Percentiles rank a stretch among this genome's conserved stretches.
phyloP scores from a whole-genome alignment of 37 sponge, comb jelly and placozoan genomes.

The Oopsacas minuta region DNA sequence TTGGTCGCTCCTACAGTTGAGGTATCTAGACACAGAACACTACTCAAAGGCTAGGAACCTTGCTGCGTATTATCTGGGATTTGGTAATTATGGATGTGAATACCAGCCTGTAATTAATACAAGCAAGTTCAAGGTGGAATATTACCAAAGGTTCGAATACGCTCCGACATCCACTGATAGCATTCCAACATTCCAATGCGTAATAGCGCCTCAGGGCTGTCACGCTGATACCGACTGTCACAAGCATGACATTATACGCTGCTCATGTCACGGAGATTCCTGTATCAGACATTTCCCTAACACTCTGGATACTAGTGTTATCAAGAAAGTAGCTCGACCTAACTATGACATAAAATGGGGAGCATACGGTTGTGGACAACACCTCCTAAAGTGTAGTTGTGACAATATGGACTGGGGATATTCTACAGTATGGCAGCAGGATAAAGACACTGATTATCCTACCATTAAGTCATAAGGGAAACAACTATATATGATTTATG shows the following conservation, averaged over 20 bases:
- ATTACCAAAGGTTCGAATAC: neutral
- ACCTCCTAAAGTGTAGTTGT: neutral
- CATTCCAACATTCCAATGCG: conserved; percentile 21
- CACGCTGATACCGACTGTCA: conserved; percentile 24
- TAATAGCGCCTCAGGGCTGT: conserved; percentile 23
- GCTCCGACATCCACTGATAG: neutral
- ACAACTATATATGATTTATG: too few relatives aligned
- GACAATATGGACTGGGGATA: neutral
- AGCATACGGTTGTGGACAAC: neutral
- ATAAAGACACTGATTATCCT: neutral
- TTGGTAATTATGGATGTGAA: conserved; percentile 14
- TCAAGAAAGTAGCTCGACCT: neutral
- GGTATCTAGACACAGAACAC: conserved; percentile 22
- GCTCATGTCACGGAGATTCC: conserved; percentile 24
- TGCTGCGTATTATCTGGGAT: conserved; percentile 25
- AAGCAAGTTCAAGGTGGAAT: neutral
- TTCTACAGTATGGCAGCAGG: neutral
- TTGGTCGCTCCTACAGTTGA: neutral
- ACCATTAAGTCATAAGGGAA: too few relatives aligned
- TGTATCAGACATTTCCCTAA: conserved; percentile 18
- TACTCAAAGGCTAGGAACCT: conserved; percentile 24
- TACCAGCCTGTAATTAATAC: neutral
- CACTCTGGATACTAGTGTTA: neutral
- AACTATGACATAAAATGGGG: neutral
- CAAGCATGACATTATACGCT: neutral